Base-by-base conservation (phyloP, 2,113 vertebrate genomes). In the Nycticryphes semicollaris region DNA sequence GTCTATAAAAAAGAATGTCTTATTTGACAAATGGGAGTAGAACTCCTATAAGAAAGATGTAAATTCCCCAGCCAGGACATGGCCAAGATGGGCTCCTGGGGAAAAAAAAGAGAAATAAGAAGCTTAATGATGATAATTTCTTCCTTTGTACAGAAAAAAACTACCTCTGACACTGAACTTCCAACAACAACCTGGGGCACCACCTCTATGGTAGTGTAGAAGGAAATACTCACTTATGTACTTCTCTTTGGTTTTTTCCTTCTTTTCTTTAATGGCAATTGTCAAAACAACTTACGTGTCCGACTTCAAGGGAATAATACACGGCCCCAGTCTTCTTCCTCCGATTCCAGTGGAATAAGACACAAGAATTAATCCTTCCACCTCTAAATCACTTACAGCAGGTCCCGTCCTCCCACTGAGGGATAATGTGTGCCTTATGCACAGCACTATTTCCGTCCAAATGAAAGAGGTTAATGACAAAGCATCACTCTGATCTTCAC, bases 391-490 rank as follows among this genome's bases (percentile, higher is more conserved):
- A 60, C 53, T 88, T 87, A 31, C 69, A 96, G 80, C 79, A 78
- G 69, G 53, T 86, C 86, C 76, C 57, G 39, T 63, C 47, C 57
- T 70, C 89, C 57, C 69, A 17, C 56, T 3, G 76, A 70, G 76
- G 69, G 73, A 92, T 64, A 75, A 93, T 3, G 56, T 27, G 68
- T 39, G 88, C 95, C 89, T 97, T 57, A 12, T 64, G 87, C 78
- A 92, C 87, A 23, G 6, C 25, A 57, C 72, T 60, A 92, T 92
- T 74, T 50, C 95, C 60, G 85, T 30, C 78, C 95, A 86, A 92
- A 31, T 51, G 91, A 96, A 91, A 95, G 93, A 89, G 92, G 93
- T 87, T 96, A 97, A 98, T 95, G 96, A 90, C 84, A 97, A 96
- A 97, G 95, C 95, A 88, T 68, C 86, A 23, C 96, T 93, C 91